A percentile compares a stretch with the other conserved stretches of the same genome.
phyloP scores from a whole-genome alignment of 2,113 vertebrate genomes.

The Conger conger region DNA sequence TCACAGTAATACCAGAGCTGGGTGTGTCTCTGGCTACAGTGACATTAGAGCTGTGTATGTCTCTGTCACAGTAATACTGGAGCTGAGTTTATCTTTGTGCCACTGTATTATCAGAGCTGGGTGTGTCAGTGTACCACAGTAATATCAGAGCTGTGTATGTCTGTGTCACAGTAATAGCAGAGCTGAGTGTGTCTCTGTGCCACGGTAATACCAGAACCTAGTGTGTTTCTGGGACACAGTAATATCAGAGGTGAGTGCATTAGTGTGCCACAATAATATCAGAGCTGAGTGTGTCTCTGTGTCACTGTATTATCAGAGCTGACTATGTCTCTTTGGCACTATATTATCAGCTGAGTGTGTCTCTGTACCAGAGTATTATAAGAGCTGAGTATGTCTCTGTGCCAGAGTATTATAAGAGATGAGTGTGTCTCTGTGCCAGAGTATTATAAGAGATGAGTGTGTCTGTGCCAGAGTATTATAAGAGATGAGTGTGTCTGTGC shows the following conservation, averaged over 20 bases:
- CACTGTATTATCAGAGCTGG: neutral
- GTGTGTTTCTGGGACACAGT: constrained; percentile 23
- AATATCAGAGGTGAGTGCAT: too few relatives aligned
- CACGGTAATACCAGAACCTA: neutral
- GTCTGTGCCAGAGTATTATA: too few relatives aligned
- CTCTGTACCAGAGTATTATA: too few relatives aligned
- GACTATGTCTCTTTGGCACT: too few relatives aligned
- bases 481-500: too few relatives aligned
- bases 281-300: neutral
- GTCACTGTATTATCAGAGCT: neutral
- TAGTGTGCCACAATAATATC: neutral
- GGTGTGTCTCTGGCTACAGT: neutral
- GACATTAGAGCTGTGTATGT: neutral
- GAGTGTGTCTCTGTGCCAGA: too few relatives aligned
- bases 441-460: too few relatives aligned
- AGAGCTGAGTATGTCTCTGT: too few relatives aligned
- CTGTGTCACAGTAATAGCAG: too few relatives aligned
- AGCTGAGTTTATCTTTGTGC: neutral
- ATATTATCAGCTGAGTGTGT: too few relatives aligned
- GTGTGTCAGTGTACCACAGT: neutral
- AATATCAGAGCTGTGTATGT: neutral
- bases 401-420: too few relatives aligned
- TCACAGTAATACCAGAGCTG: neutral
- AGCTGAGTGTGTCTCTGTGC: neutral
- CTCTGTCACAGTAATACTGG: neutral